A percentile compares a stretch with the other conserved stretches of the same genome.
These are phyloP conservation scores for Actias luna DNA, from an alignment of 2,888 invertebrate genomes.

Conservation along the genomic window DNA sequence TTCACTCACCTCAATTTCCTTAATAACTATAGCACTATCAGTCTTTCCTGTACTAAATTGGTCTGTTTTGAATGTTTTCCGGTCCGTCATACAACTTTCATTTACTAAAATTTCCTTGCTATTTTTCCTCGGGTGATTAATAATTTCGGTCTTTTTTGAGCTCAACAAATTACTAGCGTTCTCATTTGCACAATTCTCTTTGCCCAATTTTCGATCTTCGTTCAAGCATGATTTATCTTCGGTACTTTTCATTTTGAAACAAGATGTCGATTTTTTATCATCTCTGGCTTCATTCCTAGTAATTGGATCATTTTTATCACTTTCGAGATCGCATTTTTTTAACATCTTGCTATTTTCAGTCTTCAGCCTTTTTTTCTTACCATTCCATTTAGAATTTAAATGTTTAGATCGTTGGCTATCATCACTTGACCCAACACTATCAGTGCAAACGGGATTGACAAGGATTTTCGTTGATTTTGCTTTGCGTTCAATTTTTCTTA, in stretches of 20 bases:
- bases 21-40: slow-evolving; percentile 61
- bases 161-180: slow-evolving; percentile 68
- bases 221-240: slow-evolving; percentile 66
- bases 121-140: slow-evolving; percentile 65
- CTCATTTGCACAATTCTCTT: slow-evolving; percentile 72
- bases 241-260: slow-evolving; percentile 75
- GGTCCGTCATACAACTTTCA: slow-evolving; percentile 62
- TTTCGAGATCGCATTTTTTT: slow-evolving; percentile 47
- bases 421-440: slow-evolving; percentile 65
- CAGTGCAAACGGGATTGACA: slow-evolving; percentile 75
- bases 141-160: slow-evolving; percentile 63
- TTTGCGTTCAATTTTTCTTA: slow-evolving; percentile 72
- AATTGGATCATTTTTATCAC: slow-evolving; percentile 61
- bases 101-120: slow-evolving; percentile 60
- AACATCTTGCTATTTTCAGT: slow-evolving; percentile 46
- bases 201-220: slow-evolving; percentile 62
- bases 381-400: slow-evolving; percentile 66
- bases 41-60: slow-evolving; percentile 60
- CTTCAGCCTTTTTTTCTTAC: slow-evolving; percentile 74
- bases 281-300: slow-evolving; percentile 62
- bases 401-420: slow-evolving; percentile 68
- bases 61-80: slow-evolving; percentile 48
- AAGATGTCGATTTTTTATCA: slow-evolving; percentile 72
- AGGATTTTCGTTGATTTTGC: slow-evolving; percentile 76
- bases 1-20: slow-evolving; percentile 59